Evolutionary conservation across 2,113 vertebrate species (phyloP), one percentile per base, ranked within the genome.

Genomic region (Salvator merianae): DNA sequence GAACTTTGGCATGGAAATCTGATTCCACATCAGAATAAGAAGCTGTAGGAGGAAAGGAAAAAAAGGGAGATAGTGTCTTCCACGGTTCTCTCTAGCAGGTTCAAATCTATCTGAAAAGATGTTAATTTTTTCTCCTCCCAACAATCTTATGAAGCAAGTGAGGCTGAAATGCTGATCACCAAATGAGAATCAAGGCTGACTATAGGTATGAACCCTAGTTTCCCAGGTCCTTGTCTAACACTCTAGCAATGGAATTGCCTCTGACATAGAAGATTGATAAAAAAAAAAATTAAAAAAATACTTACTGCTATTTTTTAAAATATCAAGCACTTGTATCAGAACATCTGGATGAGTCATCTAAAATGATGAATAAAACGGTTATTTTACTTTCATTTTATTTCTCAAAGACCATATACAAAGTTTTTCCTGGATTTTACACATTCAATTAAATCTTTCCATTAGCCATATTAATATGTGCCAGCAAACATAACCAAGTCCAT

Each of bases 1-100:
- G 99, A 96, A 99, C 98, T 97, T 99, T 99, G 94, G 99, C 98
- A 50, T 99, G 99, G 94, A 99, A 99, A 96, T 99, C 99, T 30
- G 98, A 99, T 94, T 99, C 98, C 75, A 99, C 98, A 59, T 99
- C 98, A 40, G 95, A 95, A 94, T 97, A 99, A 87, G 96, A 95
- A 88, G 95, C 99, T 99, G 89, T 88, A 79, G 63, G 50, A 92
- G 83, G 1, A 68, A 76, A 62, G 36, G 89, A 86, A 87, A 79
- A 55, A 89, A 90, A 78, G 86, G 50, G 18, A 70, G 28, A 1
- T 14, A 84, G 47, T 66, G 66, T 34, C 72, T 90, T 83, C 73
- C 36, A 88, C 53, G 88, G 70, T 75, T 86, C 83, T 88, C 66
- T 77, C 50, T 63, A 59, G 53, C 1, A 32, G 5, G 86, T 75